Evolutionary conservation across 2,797 vertebrate genomes (phyloP).

Genomic region (Anguilla pacifica): DNA sequence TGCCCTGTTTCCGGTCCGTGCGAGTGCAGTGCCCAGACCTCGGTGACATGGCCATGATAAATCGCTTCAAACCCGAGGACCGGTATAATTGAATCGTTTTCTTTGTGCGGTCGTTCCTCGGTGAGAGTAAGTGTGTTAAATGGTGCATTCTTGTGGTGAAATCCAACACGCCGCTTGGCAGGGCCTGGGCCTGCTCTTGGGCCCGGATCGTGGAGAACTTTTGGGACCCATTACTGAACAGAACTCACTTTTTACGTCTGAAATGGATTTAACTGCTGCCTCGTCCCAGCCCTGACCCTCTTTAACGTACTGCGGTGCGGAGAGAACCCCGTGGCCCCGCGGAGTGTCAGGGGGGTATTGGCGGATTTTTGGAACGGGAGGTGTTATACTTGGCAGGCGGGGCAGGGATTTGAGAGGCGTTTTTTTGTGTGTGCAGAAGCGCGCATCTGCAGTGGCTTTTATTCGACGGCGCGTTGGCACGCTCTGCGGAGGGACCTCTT

Average conservation of each 20-base stretch:
- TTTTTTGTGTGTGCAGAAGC: conserved; percentile 55
- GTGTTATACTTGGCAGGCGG: conserved; percentile 54
- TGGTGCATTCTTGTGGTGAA: conserved; percentile 41
- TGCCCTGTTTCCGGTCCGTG: not conserved
- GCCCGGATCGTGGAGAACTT: conserved; percentile 42
- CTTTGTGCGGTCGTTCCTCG: conserved; percentile 48
- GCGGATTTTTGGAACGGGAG: conserved; percentile 41
- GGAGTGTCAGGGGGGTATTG: conserved; percentile 43
- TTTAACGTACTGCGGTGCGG: conserved; percentile 51
- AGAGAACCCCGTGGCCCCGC: conserved; percentile 44
- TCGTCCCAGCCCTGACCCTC: conserved; percentile 46
- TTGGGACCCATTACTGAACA: conserved; percentile 55
- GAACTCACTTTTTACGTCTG: conserved; percentile 55
- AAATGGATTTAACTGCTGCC: conserved; percentile 53
- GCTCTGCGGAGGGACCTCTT: conserved; percentile 51
- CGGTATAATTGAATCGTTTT: conserved; percentile 55
- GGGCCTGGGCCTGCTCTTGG: conserved; percentile 48
- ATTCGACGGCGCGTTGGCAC: conserved; percentile 52
- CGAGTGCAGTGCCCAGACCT: not conserved
- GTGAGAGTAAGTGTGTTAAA: conserved; percentile 48
- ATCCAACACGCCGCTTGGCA: conserved; percentile 51
- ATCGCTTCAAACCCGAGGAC: conserved; percentile 45
- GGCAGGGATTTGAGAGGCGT: conserved; percentile 45
- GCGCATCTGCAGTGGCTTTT: conserved; percentile 53
- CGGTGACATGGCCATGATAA: conserved; percentile 41